These are phyloP conservation scores for Halcyon smyrnensis DNA, from an alignment of 2,797 vertebrate genomes.

Conservation along the genomic window DNA sequence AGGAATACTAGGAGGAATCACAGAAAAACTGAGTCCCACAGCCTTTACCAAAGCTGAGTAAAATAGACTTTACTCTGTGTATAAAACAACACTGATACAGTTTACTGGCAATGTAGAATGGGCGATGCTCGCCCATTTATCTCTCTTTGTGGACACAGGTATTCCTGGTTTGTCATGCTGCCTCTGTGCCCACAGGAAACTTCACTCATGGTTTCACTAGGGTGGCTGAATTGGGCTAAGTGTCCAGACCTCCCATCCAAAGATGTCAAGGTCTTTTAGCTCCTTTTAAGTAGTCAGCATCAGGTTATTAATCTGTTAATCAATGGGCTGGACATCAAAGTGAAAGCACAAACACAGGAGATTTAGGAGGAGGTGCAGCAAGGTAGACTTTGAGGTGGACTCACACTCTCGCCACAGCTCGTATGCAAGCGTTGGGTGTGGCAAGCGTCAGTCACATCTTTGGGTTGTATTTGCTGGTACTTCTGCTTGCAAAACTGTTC, in stretches of 20 bases:
- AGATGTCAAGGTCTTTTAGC: background rate
- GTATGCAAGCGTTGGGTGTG: background rate
- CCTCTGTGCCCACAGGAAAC: rapidly evolving
- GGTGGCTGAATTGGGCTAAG: background rate
- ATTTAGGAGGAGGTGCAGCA: background rate
- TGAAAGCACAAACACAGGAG: background rate
- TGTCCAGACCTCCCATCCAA: background rate
- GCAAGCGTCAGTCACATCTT: background rate
- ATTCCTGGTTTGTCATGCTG: background rate
- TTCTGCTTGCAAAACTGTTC: background rate
- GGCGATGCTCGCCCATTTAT: background rate
- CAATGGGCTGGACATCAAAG: background rate
- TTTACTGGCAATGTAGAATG: background rate
- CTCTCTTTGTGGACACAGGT: background rate
- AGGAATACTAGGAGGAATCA: background rate
- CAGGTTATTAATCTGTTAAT: background rate
- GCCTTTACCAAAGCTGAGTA: background rate
- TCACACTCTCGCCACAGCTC: background rate
- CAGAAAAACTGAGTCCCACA: background rate
- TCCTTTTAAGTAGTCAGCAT: background rate
- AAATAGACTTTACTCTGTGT: background rate
- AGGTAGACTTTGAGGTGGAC: background rate
- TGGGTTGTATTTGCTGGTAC: background rate
- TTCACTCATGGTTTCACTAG: background rate
- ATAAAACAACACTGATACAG: background rate